A percentile compares a stretch with the other conserved stretches of the same genome.
Evolutionary conservation across 2,888 invertebrate genomes (phyloP).

Genomic region (Drosophila birchii): DNA sequence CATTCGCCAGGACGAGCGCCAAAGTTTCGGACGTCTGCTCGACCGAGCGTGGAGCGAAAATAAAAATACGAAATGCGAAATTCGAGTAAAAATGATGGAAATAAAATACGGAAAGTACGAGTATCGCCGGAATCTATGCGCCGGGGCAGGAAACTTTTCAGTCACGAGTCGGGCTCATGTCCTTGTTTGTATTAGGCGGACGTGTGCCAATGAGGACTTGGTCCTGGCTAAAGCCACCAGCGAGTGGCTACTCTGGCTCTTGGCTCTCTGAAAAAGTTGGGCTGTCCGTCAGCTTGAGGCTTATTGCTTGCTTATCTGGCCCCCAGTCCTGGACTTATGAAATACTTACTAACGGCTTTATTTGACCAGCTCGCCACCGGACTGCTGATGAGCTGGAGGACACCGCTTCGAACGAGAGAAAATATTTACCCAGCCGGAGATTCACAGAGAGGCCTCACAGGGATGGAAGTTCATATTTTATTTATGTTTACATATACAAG

Average conservation of each 20-base stretch:
- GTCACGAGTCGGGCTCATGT: slow-evolving; percentile 81
- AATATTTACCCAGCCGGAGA: slow-evolving; percentile 67
- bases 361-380: slow-evolving; percentile 73
- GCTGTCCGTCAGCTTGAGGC: slow-evolving; percentile 75
- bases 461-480: slow-evolving; percentile 73
- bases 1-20: slow-evolving; percentile 59
- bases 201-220: slow-evolving; percentile 77
- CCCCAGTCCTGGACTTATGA: slow-evolving; percentile 65
- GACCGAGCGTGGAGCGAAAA: slow-evolving; percentile 66
- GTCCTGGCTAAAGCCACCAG: slow-evolving; percentile 21
- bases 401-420: slow-evolving; percentile 50
- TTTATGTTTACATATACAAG: slow-evolving; percentile 76
- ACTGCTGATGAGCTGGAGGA: slow-evolving; percentile 70
- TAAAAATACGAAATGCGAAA: slow-evolving; percentile 41
- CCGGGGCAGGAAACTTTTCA: slow-evolving; percentile 67
- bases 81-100: slow-evolving; percentile 73
- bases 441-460: background rate
- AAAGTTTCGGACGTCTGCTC: slow-evolving; percentile 72
- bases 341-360: slow-evolving; percentile 80
- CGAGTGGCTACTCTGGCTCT: background rate
- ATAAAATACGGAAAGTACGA: slow-evolving; percentile 77
- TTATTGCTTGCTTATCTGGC: slow-evolving; percentile 79
- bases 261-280: slow-evolving; percentile 56
- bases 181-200: slow-evolving; percentile 82
- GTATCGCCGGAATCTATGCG: slow-evolving; percentile 30